phyloP scores from a whole-genome alignment of 2,888 invertebrate genomes.

The Eucera pruinosa region DNA sequence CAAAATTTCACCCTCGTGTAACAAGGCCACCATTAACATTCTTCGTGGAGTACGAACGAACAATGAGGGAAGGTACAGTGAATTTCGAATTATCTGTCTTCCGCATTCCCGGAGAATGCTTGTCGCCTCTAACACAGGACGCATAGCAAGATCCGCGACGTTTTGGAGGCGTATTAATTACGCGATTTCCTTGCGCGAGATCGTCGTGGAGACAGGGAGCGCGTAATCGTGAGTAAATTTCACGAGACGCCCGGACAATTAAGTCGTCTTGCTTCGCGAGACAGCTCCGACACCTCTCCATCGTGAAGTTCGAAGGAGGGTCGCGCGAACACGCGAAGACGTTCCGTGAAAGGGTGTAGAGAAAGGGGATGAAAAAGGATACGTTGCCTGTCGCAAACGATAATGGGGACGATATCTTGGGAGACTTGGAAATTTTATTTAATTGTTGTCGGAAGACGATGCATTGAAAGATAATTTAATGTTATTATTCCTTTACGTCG shows the following conservation, averaged over 20 bases:
- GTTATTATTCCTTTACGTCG: no score
- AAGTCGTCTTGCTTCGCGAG: constrained; percentile 53
- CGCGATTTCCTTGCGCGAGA: constrained; percentile 48
- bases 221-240: constrained; percentile 63
- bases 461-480: no score
- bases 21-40: constrained; percentile 18
- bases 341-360: neutral
- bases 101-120: constrained; percentile 25
- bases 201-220: constrained; percentile 33
- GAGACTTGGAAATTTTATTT: constrained; percentile 22
- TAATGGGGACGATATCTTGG: constrained; percentile 36
- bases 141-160: constrained; percentile 33
- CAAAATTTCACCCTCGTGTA: neutral
- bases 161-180: constrained; percentile 66
- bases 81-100: constrained; percentile 43
- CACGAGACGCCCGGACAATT: constrained; percentile 65
- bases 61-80: constrained; percentile 7
- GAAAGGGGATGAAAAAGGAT: constrained; percentile 3
- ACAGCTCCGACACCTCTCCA: constrained; percentile 16
- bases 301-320: constrained; percentile 33
- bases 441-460: no score
- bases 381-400: neutral
- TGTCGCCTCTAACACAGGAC: constrained; percentile 6
- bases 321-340: constrained; percentile 4
- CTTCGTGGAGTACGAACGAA: neutral